A percentile compares a stretch with the other conserved stretches of the same genome.
These are phyloP conservation scores for Ichneumoninae sp. DNA, from an alignment of 2,888 invertebrate genomes.

Conservation along the genomic window DNA sequence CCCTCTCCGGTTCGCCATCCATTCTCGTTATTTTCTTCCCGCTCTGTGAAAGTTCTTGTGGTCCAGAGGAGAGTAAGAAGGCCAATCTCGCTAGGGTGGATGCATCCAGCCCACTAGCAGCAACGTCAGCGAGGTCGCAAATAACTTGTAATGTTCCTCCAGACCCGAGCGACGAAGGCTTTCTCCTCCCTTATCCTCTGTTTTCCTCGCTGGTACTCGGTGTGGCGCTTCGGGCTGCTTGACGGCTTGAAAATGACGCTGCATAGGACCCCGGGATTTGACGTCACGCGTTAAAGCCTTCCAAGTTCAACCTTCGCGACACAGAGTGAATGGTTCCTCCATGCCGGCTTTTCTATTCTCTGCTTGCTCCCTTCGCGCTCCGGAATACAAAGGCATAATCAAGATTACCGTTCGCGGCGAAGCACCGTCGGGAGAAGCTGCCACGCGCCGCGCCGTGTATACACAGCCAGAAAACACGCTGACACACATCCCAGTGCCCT, in stretches of 20 bases:
- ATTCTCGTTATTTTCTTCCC: slow-evolving; percentile 71
- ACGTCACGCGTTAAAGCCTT: slow-evolving; percentile 54
- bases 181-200: slow-evolving; percentile 48
- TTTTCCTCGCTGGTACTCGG: slow-evolving; percentile 23
- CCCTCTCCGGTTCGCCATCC: slow-evolving; percentile 49
- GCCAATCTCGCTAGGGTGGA: slow-evolving; percentile 61
- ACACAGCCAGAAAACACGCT: not conserved
- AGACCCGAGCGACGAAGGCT: slow-evolving; percentile 57
- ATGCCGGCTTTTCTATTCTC: slow-evolving; percentile 26
- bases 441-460: slow-evolving; percentile 18
- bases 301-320: slow-evolving; percentile 32
- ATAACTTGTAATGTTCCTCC: slow-evolving; percentile 68
- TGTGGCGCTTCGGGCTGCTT: slow-evolving; percentile 13
- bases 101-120: slow-evolving; percentile 50
- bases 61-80: slow-evolving; percentile 62
- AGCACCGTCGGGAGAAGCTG: slow-evolving; percentile 56
- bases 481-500: slow-evolving; percentile 16
- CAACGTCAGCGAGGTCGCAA: slow-evolving; percentile 64
- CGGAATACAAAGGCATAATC: slow-evolving; percentile 73
- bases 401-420: slow-evolving; percentile 72
- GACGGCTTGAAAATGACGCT: slow-evolving; percentile 48
- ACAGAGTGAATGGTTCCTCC: slow-evolving; percentile 40
- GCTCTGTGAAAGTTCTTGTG: slow-evolving; percentile 63
- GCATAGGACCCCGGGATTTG: slow-evolving; percentile 32
- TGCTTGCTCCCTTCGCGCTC: slow-evolving; percentile 26